Evolutionary conservation across 2,113 vertebrate species (phyloP).

Genomic region (Anser brachyrhynchus): DNA sequence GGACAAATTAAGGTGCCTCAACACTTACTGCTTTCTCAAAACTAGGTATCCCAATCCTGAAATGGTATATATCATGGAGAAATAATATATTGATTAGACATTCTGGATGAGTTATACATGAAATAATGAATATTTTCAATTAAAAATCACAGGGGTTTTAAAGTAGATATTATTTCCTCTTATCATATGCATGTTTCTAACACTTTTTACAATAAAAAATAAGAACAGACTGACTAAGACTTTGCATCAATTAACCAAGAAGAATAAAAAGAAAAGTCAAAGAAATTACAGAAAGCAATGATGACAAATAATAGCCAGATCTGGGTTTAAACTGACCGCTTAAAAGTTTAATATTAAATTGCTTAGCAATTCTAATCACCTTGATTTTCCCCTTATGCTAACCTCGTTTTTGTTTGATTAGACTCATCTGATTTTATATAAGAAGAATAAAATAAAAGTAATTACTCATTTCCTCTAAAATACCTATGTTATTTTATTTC

Average conservation of each 20-base stretch:
- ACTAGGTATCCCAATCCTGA: neutral
- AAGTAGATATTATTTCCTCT: neutral
- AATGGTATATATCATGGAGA: neutral
- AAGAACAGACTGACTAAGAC: neutral
- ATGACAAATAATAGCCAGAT: neutral
- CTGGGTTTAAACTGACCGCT: neutral
- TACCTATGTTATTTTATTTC: neutral
- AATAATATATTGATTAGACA: neutral
- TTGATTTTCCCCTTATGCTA: neutral
- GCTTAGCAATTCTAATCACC: neutral
- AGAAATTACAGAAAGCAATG: neutral
- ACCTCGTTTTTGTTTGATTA: neutral
- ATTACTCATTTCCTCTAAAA: neutral
- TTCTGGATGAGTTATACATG: neutral
- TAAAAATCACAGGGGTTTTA: neutral
- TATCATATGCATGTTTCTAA: neutral
- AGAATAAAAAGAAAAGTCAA: neutral
- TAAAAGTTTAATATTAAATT: neutral
- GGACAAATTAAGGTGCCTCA: neutral
- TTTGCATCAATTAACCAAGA: neutral
- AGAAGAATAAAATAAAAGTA: neutral
- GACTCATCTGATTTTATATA: neutral
- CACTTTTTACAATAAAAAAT: neutral
- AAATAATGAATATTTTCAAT: neutral
- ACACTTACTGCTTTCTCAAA: neutral